Evolutionary conservation across 2,113 vertebrate species (phyloP).

Genomic region (Odocoileus virginianus): DNA sequence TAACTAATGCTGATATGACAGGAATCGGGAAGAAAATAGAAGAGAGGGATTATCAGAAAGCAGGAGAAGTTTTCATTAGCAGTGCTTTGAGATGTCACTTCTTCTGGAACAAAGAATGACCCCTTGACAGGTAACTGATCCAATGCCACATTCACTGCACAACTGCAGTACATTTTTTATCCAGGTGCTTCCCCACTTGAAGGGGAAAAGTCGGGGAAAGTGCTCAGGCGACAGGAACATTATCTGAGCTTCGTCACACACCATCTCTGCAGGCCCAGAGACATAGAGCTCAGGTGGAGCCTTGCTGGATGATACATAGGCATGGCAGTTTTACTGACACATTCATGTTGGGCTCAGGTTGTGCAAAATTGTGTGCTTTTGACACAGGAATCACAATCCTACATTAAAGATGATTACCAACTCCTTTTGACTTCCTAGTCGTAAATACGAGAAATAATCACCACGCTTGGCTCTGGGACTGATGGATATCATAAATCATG

Average conservation of each 20-base stretch:
- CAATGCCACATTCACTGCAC: constrained; percentile 40
- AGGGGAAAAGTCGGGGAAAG: constrained; percentile 11
- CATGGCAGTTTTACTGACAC: background rate
- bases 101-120: constrained; percentile 74
- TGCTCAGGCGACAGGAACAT: background rate
- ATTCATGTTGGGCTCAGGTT: background rate
- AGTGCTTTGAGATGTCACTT: constrained; percentile 64
- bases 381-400: background rate
- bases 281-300: background rate
- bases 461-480: constrained; percentile 35
- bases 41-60: constrained; percentile 50
- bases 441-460: constrained; percentile 26
- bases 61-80: constrained; percentile 79
- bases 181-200: background rate
- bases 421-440: constrained; percentile 34
- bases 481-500: constrained; percentile 60
- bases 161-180: constrained; percentile 18
- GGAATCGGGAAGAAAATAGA: constrained; percentile 56
- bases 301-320: background rate
- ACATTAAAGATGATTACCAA: background rate
- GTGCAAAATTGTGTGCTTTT: background rate
- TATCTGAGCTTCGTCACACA: rapidly evolving
- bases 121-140: constrained; percentile 63
- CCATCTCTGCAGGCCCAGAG: background rate
- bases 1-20: constrained; percentile 74